Evolutionary conservation across 2,797 vertebrate genomes (phyloP).

Genomic region (Allenopithecus nigroviridis): DNA sequence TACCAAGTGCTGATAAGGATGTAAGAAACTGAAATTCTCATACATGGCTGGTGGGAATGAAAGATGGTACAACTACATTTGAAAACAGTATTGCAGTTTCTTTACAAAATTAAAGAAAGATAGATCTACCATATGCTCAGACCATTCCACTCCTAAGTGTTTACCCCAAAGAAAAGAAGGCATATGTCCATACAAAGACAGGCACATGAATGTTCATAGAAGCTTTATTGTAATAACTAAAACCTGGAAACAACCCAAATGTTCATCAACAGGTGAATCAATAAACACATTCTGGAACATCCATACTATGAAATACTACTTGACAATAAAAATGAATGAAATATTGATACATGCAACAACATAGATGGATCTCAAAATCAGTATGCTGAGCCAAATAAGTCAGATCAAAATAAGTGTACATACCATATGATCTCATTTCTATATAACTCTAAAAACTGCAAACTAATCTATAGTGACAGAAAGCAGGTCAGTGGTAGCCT

Average conservation of each 20-base stretch:
- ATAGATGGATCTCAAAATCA: constrained; percentile 27
- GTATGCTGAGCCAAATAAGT: constrained; percentile 23
- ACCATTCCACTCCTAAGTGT: constrained; percentile 22
- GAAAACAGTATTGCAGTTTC: constrained; percentile 32
- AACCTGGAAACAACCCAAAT: neutral
- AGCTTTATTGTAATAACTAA: constrained; percentile 2
- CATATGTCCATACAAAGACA: neutral
- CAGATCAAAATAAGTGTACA: constrained; percentile 37
- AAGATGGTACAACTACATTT: constrained; percentile 8
- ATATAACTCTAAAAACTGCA: constrained; percentile 34
- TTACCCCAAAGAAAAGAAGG: constrained; percentile 42
- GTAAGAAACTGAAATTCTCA: constrained; percentile 28
- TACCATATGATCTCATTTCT: neutral
- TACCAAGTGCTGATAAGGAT: neutral
- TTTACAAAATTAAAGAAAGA: constrained; percentile 26
- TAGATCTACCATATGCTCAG: neutral
- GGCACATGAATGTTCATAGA: neutral
- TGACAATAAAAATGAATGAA: constrained; percentile 26
- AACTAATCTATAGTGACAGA: constrained; percentile 45
- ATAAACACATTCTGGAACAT: constrained; percentile 30
- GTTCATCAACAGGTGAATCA: neutral
- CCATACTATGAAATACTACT: neutral
- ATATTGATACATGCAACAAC: neutral
- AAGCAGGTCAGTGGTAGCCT: neutral
- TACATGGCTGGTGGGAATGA: neutral